A percentile compares a stretch with the other conserved stretches of the same genome.
phyloP scores from a whole-genome alignment of 2,888 invertebrate species.

The Sipha maydis region DNA sequence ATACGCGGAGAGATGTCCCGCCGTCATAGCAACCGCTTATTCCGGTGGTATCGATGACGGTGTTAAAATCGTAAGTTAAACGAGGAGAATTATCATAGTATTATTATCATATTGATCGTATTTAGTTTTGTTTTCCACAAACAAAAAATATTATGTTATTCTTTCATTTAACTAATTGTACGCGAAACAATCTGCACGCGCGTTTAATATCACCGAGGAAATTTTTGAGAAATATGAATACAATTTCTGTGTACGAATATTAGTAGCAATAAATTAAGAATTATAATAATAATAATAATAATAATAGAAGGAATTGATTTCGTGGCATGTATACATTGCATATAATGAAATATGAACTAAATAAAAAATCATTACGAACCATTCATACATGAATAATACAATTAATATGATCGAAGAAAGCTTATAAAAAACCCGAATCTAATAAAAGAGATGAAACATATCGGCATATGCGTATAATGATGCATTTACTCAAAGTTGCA shows the following conservation, averaged over 20 bases:
- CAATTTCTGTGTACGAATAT: not conserved
- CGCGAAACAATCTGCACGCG: not conserved
- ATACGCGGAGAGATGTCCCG: constrained; percentile 92
- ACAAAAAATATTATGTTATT: too few species aligned
- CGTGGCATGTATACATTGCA: not conserved
- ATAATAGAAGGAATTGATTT: not conserved
- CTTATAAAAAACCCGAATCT: not conserved
- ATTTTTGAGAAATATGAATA: not conserved
- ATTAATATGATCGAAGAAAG: not conserved
- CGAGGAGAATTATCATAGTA: not conserved
- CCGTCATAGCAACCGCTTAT: constrained; percentile 88
- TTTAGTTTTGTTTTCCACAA: too few species aligned
- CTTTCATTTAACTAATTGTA: not conserved
- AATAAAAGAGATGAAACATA: not conserved
- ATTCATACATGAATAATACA: not conserved
- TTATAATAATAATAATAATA: not conserved
- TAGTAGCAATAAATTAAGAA: too few species aligned
- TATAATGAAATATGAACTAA: not conserved
- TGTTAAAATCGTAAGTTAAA: constrained; percentile 82
- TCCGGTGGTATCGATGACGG: constrained; percentile 86
- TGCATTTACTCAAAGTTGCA: too few species aligned
- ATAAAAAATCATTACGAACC: not conserved
- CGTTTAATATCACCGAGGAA: not conserved
- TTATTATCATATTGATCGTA: too few species aligned
- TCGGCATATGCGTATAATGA: not conserved